These are phyloP conservation scores for Platycnemis pennipes DNA, from an alignment of 2,888 invertebrate genomes.

Conservation along the genomic window DNA sequence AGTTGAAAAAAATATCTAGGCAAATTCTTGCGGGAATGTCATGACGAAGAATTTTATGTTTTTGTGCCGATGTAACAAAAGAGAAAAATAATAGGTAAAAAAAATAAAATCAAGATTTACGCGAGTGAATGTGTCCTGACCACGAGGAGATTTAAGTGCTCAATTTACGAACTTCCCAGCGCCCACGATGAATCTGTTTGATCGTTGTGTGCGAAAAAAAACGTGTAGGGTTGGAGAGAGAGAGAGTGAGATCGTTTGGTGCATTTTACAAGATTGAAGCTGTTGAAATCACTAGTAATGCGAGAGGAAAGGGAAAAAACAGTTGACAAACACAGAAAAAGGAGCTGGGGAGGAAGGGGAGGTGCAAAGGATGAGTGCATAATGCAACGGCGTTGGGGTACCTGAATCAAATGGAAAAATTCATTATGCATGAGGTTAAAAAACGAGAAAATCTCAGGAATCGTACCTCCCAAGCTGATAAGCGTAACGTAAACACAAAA, in stretches of 20 bases:
- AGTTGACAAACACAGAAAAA: not conserved
- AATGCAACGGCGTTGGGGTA: not conserved
- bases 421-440: not conserved
- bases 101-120: no score
- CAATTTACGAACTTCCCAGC: not conserved
- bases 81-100: no score
- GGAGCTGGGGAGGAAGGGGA: not conserved
- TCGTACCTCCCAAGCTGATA: not conserved
- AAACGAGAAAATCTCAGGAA: not conserved
- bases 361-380: not conserved
- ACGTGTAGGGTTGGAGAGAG: not conserved
- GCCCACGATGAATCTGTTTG: not conserved
- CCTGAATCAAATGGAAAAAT: not conserved
- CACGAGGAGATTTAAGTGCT: no score
- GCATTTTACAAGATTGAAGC: not conserved
- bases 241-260: not conserved
- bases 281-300: not conserved
- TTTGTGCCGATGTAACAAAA: no score
- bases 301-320: no score
- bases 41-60: no score
- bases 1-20: no score
- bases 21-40: no score
- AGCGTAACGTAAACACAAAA: not conserved
- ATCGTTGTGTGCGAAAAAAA: not conserved
- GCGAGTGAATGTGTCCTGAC: no score